phyloP scores from a whole-genome alignment of 2,888 invertebrate genomes.

The Zele albiditarsus region DNA sequence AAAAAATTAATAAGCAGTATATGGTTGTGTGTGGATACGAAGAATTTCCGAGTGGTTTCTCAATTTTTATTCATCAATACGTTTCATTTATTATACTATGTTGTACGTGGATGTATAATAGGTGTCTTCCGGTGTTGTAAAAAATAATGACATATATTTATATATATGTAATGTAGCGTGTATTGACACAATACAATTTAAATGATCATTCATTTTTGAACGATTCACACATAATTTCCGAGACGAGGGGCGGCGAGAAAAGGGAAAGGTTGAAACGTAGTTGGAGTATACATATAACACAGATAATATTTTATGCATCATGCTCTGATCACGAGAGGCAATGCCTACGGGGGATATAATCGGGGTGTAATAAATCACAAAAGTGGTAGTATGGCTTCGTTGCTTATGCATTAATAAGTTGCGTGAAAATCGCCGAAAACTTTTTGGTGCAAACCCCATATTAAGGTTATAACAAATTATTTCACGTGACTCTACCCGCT shows the following conservation, averaged over 20 bases:
- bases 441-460: constrained; percentile 30
- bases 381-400: constrained; percentile 24
- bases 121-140: not conserved
- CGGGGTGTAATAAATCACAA: constrained; percentile 43
- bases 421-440: constrained; percentile 24
- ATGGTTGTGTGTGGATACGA: not conserved
- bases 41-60: not conserved
- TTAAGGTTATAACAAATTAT: constrained; percentile 45
- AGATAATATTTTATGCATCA: not conserved
- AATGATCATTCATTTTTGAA: constrained; percentile 1
- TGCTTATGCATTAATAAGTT: constrained; percentile 8
- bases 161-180: not conserved
- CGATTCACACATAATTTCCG: not conserved
- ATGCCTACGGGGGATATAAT: constrained; percentile 5
- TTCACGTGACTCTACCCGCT: constrained; percentile 28
- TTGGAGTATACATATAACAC: not conserved
- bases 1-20: not conserved
- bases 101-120: not conserved
- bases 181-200: constrained; percentile 9
- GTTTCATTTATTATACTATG: not conserved
- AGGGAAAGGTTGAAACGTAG: not conserved
- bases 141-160: not conserved
- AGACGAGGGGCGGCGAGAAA: not conserved
- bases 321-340: constrained; percentile 8
- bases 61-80: not conserved